These are phyloP conservation scores for Eulemur albifrons DNA, from an alignment of 2,797 vertebrate species.

Conservation along the genomic window DNA sequence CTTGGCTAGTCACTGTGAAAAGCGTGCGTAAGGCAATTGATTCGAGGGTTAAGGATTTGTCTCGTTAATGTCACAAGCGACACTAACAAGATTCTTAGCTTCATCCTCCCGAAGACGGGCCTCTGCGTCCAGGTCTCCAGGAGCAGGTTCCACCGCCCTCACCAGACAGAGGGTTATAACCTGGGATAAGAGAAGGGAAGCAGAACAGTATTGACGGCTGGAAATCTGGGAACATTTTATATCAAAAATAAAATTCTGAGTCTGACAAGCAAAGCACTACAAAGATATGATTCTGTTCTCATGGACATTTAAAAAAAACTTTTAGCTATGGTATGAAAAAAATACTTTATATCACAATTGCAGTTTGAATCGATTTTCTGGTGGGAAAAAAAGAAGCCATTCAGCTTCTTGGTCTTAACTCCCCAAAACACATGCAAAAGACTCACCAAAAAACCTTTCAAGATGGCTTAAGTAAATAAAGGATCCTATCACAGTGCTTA, in stretches of 20 bases:
- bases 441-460: not conserved
- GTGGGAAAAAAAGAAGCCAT: not conserved
- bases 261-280: not conserved
- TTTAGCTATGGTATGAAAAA: not conserved
- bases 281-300: not conserved
- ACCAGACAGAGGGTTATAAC: conserved; percentile 92
- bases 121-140: conserved; percentile 93
- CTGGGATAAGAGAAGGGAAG: conserved; percentile 80
- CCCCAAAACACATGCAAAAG: not conserved
- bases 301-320: not conserved
- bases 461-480: not conserved
- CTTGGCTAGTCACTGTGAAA: conserved; percentile 76
- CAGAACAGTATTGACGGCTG: not conserved
- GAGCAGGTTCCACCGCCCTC: conserved; percentile 90
- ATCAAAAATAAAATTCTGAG: not conserved
- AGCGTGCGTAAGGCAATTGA: conserved; percentile 78
- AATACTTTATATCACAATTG: not conserved
- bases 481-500: not conserved
- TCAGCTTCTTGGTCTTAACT: not conserved
- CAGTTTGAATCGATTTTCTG: not conserved
- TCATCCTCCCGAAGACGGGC: conserved; percentile 93
- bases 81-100: conserved; percentile 88
- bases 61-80: conserved; percentile 71
- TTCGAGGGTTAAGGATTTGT: conserved; percentile 56
- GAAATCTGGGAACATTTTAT: not conserved